Conservation (phyloP, 2,888 invertebrate genomes). For the Epistrophella euchroma region DNA sequence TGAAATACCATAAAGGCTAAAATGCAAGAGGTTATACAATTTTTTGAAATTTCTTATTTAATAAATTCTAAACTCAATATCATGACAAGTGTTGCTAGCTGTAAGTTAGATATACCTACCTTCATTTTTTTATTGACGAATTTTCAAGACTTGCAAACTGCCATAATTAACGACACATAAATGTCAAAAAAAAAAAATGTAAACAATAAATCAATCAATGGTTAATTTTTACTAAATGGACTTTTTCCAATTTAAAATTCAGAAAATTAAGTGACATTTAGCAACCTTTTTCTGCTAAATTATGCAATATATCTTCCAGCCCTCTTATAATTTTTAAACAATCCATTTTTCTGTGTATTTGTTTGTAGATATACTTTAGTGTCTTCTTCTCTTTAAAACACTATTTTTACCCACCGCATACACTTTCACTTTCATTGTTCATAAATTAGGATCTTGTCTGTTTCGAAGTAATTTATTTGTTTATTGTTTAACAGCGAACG, state of each 20-base stretch:
- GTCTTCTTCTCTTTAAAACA: conserved; percentile 13
- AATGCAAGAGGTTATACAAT: too few relatives aligned
- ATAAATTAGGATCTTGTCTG: conserved; percentile 59
- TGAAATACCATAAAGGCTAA: too few relatives aligned
- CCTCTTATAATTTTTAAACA: neutral
- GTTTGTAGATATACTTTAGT: neutral
- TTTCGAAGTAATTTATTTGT: conserved; percentile 52
- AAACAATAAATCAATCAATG: too few relatives aligned
- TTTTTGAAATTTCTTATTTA: too few relatives aligned
- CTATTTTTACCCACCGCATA: conserved; percentile 7
- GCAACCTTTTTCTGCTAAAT: neutral
- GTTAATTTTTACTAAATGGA: neutral
- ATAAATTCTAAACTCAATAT: too few relatives aligned
- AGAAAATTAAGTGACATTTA: neutral
- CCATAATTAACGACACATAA: too few relatives aligned
- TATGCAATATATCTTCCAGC: neutral
- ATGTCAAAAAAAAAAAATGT: too few relatives aligned
- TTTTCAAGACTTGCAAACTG: too few relatives aligned
- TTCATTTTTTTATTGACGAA: too few relatives aligned
- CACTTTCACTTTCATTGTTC: conserved; percentile 60
- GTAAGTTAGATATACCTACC: too few relatives aligned
- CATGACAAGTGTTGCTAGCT: too few relatives aligned
- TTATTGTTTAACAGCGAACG: conserved; percentile 50
- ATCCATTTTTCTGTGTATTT: neutral
- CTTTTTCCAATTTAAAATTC: neutral